Conservation (phyloP, 1,140 invertebrate species). For the Stegodyphus dumicola region DNA sequence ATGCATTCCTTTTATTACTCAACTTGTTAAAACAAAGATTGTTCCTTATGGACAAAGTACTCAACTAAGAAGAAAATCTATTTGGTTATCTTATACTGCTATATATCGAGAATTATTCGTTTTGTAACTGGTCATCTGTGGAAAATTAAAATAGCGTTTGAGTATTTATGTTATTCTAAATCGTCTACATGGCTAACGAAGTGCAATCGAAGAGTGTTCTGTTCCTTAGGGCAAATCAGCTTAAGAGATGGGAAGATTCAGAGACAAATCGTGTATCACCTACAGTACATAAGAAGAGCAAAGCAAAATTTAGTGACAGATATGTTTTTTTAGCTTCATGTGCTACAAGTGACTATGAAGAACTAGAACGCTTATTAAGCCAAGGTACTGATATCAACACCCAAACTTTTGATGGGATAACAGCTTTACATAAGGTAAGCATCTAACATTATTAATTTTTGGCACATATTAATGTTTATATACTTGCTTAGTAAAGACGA, state of each 20-base stretch:
- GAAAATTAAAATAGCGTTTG: not conserved
- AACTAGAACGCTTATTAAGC: slow-evolving; percentile 87
- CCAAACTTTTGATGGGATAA: slow-evolving; percentile 96
- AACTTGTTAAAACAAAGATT: no score
- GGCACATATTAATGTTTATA: no score
- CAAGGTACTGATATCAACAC: slow-evolving; percentile 97
- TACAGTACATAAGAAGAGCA: slow-evolving; percentile 70
- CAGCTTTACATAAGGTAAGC: slow-evolving; percentile 95
- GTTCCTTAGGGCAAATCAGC: slow-evolving; percentile 92
- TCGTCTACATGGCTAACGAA: slow-evolving; percentile 62
- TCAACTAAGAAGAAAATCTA: not conserved
- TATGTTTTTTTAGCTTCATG: slow-evolving; percentile 98
- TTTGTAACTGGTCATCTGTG: not conserved
- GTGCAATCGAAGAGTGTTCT: slow-evolving; percentile 75
- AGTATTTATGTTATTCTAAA: slow-evolving; percentile 12
- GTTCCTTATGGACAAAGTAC: not conserved
- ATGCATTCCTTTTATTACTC: no score
- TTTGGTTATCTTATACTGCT: not conserved
- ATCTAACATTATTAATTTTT: not conserved
- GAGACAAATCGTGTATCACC: slow-evolving; percentile 88
- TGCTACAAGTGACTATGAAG: slow-evolving; percentile 93
- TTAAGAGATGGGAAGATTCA: slow-evolving; percentile 95
- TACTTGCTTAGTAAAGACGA: no score
- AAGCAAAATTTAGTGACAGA: slow-evolving; percentile 91
- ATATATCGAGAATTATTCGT: not conserved